Conservation (phyloP, 2,888 invertebrate species). For the Pyrrhia umbra region DNA sequence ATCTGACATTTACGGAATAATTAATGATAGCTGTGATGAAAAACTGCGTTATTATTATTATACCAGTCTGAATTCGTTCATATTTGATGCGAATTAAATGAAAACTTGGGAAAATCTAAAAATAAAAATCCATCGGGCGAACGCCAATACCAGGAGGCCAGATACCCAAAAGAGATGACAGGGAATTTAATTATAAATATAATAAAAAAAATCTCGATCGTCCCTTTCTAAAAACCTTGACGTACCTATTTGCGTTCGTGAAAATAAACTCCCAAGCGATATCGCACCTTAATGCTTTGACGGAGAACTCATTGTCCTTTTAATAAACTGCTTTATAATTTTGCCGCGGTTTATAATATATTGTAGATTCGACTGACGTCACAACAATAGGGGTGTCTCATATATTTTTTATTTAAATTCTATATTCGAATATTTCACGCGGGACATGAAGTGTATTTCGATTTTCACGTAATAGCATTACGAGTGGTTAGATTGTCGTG, state of each 20-base stretch:
- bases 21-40: conserved; percentile 22
- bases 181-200: conserved; percentile 90
- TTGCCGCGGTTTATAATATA: conserved; percentile 80
- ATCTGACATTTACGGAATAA: conserved; percentile 21
- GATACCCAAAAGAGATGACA: conserved; percentile 86
- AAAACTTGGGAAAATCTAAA: conserved; percentile 74
- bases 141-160: conserved; percentile 87
- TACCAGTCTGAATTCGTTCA: conserved; percentile 53
- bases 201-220: conserved; percentile 87
- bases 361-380: conserved; percentile 86
- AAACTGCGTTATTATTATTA: conserved; percentile 62
- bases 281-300: conserved; percentile 72
- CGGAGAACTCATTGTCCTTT: conserved; percentile 65
- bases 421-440: conserved; percentile 80
- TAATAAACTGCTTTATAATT: conserved; percentile 63
- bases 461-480: conserved; percentile 75
- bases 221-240: conserved; percentile 81
- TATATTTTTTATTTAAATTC: conserved; percentile 84
- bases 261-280: conserved; percentile 71
- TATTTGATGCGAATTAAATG: conserved; percentile 71
- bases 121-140: conserved; percentile 81
- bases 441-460: conserved; percentile 82
- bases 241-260: conserved; percentile 62
- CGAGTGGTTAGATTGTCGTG: conserved; percentile 72
- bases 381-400: conserved; percentile 85